Evolutionary conservation across 2,113 vertebrate genomes (phyloP), one percentile per base, ranked within the genome.

Genomic region (Leucoraja erinaceus): DNA sequence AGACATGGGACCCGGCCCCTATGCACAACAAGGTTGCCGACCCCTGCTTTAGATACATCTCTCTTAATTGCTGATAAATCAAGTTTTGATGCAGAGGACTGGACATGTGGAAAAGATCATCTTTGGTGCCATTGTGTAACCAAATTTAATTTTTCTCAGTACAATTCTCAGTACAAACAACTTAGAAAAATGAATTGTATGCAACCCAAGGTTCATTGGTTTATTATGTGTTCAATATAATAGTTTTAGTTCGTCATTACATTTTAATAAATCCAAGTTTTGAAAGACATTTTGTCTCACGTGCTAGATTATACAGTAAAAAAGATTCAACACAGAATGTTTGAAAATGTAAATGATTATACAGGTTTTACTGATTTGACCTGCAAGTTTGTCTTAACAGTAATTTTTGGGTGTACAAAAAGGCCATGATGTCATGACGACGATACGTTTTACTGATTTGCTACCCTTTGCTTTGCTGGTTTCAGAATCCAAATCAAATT

Each of bases 401-500:
- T 47, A 47, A 47, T 47, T 3, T 47, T 47, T 47, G 38, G 38
- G 38, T 47, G 38, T 47, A 47, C 38, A 1, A 47, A 47, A 47
- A 47, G 38, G 38, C 38, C 38, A 47, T 47, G 38, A 47, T 47
- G 38, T 0, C 38, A 47, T 47, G 38, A 47, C 38, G 38, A 47
- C 38, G 38, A 47, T 47, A 47, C 38, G 38, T 47, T 47, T 47
- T 47, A 47, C 38, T 47, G 38, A 47, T 47, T 47, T 47, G 38
- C 38, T 47, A 47, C 47, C 22, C 22, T 83, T 54, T 8, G 54
- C 25, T 3, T 56, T 8, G 20, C 47, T 10, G 54, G 79, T 83
- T 83, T 83, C 79, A 83, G 79, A 83, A 83, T 20, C 33, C 18
- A n/a, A 33, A 79, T 47, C 47, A 47, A 83, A 83, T 83, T 83